Evolutionary conservation across 1,140 invertebrate species (phyloP).

Genomic region (Phortica variegata): DNA sequence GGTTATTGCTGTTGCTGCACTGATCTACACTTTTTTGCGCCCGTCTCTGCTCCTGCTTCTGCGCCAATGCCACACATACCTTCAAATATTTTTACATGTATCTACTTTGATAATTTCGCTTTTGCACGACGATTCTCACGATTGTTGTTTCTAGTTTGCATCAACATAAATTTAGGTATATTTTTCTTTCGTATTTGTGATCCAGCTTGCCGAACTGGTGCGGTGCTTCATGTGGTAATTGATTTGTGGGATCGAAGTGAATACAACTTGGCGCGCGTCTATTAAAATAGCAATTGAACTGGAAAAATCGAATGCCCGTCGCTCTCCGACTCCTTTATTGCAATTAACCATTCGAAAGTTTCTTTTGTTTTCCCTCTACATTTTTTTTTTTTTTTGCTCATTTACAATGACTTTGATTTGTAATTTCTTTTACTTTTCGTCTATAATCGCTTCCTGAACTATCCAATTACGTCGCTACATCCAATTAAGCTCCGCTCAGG

Average conservation of each 20-base stretch:
- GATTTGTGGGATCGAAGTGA: conserved; percentile 32
- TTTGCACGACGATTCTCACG: conserved; percentile 54
- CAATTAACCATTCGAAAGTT: too few species aligned
- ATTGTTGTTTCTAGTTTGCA: conserved; percentile 34
- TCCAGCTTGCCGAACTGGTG: conserved; percentile 22
- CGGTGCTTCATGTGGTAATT: conserved; percentile 38
- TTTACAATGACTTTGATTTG: conserved; percentile 23
- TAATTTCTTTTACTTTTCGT: too few species aligned
- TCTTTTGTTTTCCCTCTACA: background rate
- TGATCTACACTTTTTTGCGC: conserved; percentile 1
- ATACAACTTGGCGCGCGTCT: too few species aligned
- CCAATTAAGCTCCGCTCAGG: too few species aligned
- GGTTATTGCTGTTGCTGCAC: conserved; percentile 10
- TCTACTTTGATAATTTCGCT: conserved; percentile 41
- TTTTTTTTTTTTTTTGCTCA: conserved; percentile 10
- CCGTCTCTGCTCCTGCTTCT: conserved; percentile 13
- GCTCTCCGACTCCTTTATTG: too few species aligned
- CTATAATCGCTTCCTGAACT: too few species aligned
- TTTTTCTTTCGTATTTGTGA: conserved; percentile 1
- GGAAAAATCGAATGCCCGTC: conserved; percentile 35
- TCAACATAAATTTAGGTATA: background rate
- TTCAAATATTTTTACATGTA: too few species aligned
- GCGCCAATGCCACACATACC: too few species aligned
- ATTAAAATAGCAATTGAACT: conserved; percentile 54
- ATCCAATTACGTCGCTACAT: too few species aligned